phyloP scores from a whole-genome alignment of 2,797 vertebrate species.

The Acanthiza pusilla region DNA sequence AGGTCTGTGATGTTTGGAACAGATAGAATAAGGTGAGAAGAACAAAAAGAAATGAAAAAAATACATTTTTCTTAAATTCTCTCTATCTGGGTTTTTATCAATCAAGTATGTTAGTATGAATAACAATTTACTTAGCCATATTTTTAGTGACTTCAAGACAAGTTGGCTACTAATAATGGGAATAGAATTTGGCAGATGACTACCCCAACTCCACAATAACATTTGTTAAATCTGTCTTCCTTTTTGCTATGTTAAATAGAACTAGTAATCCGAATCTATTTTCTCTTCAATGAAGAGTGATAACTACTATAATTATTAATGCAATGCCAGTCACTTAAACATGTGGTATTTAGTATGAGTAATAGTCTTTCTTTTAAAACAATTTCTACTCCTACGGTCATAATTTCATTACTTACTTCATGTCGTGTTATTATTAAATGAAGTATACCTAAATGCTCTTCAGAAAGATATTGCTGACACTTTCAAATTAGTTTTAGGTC shows the following conservation, averaged over 20 bases:
- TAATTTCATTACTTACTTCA: slow-evolving; percentile 53
- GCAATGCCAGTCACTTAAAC: slow-evolving; percentile 44
- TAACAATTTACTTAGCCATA: background rate
- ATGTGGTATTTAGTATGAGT: slow-evolving; percentile 27
- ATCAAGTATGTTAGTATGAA: background rate
- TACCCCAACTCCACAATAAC: background rate
- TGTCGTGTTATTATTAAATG: slow-evolving; percentile 57
- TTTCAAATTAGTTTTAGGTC: slow-evolving; percentile 58
- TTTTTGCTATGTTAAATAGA: slow-evolving; percentile 18
- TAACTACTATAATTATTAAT: slow-evolving; percentile 63
- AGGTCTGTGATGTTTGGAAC: background rate
- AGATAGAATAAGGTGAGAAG: background rate
- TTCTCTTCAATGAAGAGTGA: slow-evolving; percentile 34
- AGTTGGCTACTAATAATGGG: background rate
- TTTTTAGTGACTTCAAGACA: slow-evolving; percentile 14
- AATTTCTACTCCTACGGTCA: slow-evolving; percentile 40
- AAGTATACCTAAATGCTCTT: slow-evolving; percentile 47
- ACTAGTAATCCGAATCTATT: slow-evolving; percentile 41
- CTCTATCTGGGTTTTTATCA: background rate
- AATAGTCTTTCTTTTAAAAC: slow-evolving; percentile 48
- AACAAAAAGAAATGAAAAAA: background rate
- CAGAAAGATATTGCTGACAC: slow-evolving; percentile 50
- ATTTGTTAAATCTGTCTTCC: background rate
- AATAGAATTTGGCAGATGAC: background rate
- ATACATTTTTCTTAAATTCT: background rate